phyloP scores from a whole-genome alignment of 2,888 invertebrate species.

The Nebria salina region DNA sequence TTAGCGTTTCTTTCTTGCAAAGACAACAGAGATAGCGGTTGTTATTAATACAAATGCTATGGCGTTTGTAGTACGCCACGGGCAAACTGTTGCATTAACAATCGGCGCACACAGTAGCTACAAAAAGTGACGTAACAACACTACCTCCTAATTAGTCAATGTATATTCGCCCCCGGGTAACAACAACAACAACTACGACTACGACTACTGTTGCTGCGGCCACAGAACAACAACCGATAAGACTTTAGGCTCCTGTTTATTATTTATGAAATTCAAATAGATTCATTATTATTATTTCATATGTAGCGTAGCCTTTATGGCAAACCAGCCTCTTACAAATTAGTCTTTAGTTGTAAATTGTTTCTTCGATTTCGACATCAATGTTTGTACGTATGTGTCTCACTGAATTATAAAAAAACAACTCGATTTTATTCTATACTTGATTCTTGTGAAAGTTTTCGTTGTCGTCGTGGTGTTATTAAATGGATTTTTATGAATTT shows the following conservation, averaged over 20 bases:
- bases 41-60: neutral
- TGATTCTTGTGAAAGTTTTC: neutral
- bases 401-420: neutral
- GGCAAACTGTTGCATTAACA: slow-evolving; percentile 39
- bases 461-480: neutral
- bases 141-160: slow-evolving; percentile 62
- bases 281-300: neutral
- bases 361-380: neutral
- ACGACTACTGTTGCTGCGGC: neutral
- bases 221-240: neutral
- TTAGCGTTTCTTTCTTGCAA: too few species aligned
- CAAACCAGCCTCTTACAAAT: neutral
- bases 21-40: neutral
- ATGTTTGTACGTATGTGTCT: neutral
- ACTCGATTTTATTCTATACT: neutral
- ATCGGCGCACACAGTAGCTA: slow-evolving; percentile 61
- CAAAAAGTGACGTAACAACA: slow-evolving; percentile 60
- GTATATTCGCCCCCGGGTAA: slow-evolving; percentile 51
- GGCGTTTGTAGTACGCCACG: neutral
- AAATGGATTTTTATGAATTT: neutral
- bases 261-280: neutral
- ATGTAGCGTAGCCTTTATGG: neutral
- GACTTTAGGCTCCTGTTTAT: neutral
- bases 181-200: slow-evolving; percentile 10
- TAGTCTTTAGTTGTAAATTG: neutral